Percentiles rank a stretch among this genome's conserved stretches.
phyloP scores from a whole-genome alignment of 2,113 vertebrate genomes.

The Planiliza haematocheilus region DNA sequence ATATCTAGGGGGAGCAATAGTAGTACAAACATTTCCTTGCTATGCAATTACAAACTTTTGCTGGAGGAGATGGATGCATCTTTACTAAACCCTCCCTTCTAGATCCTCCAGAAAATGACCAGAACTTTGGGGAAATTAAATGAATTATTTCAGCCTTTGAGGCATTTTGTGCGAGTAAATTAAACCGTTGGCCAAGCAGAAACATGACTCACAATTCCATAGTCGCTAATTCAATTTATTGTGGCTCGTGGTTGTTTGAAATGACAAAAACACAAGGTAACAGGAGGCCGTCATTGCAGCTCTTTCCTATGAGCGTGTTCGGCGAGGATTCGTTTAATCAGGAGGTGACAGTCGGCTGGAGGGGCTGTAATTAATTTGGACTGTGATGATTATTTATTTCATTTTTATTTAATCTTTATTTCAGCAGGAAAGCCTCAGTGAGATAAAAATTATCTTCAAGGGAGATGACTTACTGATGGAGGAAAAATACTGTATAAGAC shows the following conservation, averaged over 20 bases:
- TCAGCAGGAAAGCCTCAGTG: not conserved
- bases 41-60: conserved; percentile 43
- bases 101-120: not conserved
- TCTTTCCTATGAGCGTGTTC: not conserved
- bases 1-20: not conserved
- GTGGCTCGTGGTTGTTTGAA: conserved; percentile 48
- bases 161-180: conserved; percentile 20
- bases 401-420: conserved; percentile 38
- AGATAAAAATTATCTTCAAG: conserved; percentile 9
- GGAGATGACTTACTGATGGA: not conserved
- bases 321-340: conserved; percentile 41
- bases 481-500: not conserved
- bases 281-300: not conserved
- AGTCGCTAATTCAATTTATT: conserved; percentile 32
- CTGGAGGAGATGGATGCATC: not conserved
- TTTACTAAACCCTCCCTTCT: not conserved
- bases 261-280: conserved; percentile 18
- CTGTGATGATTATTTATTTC: conserved; percentile 22
- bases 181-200: conserved; percentile 3
- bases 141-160: conserved; percentile 27
- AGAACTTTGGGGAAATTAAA: conserved; percentile 22
- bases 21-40: conserved; percentile 10
- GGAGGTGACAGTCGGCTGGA: conserved; percentile 15
- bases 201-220: not conserved
- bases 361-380: conserved; percentile 23